Evolutionary conservation across 2,113 vertebrate species (phyloP).

Genomic region (Megaceryle torquata): DNA sequence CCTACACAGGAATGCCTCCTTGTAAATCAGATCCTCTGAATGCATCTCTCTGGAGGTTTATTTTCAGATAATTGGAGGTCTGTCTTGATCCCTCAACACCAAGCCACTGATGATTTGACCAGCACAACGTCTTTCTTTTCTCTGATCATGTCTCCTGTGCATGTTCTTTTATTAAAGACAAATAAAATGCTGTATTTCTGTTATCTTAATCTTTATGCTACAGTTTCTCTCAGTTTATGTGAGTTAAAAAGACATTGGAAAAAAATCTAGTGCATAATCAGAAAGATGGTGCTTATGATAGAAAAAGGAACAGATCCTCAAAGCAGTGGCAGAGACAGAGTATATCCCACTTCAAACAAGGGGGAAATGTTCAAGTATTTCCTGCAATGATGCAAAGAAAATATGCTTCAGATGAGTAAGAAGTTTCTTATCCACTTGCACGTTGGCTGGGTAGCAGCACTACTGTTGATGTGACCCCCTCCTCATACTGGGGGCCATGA

Average conservation of each 20-base stretch:
- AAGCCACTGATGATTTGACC: accelerated
- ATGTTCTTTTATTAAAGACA: not conserved
- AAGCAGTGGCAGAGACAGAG: not conserved
- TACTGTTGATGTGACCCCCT: not conserved
- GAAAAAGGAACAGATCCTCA: constrained; percentile 7
- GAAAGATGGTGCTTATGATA: not conserved
- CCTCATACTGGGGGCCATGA: not conserved
- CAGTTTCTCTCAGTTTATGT: not conserved
- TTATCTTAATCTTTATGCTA: not conserved
- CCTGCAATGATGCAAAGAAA: constrained; percentile 12
- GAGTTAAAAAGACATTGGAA: not conserved
- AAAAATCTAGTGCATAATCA: not conserved
- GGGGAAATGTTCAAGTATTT: constrained; percentile 47
- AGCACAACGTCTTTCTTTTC: not conserved
- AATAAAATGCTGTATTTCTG: not conserved
- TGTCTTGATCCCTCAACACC: not conserved
- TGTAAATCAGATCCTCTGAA: not conserved
- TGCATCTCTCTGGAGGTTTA: not conserved
- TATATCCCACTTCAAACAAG: constrained; percentile 8
- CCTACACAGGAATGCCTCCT: not conserved
- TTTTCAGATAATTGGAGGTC: not conserved
- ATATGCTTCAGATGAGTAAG: not conserved
- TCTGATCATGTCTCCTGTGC: not conserved
- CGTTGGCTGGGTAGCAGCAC: not conserved
- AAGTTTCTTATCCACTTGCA: not conserved